Base-by-base conservation (phyloP, 2,888 invertebrate genomes). In the Campopleginae sp. region DNA sequence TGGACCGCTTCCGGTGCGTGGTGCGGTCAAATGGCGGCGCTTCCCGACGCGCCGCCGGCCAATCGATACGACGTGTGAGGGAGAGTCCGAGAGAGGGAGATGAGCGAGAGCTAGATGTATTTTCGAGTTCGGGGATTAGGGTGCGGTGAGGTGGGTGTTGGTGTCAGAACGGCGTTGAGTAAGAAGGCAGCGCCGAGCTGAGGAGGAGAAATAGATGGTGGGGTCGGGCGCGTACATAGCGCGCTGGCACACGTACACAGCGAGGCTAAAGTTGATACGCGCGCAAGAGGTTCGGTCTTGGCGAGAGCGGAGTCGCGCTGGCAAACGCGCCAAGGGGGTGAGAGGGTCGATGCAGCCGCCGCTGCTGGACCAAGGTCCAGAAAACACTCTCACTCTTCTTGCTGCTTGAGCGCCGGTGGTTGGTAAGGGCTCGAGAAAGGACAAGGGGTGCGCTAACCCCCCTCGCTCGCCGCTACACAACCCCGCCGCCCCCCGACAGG, bases 91-190 rank as follows among this genome's bases (percentile, higher is more conserved):
- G 75, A 61, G 61, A 61, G 42, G 66, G 48, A 46, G 75, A 23
- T 17, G 74, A 80, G 77, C 42, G 58, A 74, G 74, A 84, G 85
- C 77, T 88, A 82, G 87, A 87, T 87, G 91, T 91, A 92, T 92
- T 92, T 93, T 92, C 90, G 91, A 90, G 91, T 90, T 90, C 89
- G 91, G 89, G 90, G 92, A 93, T 93, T 92, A 92, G 93, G 93
- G 93, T 91, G 93, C 92, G 92, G 93, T 92, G 91, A 91, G 91
- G 93, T 89, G 90, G 89, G 86, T 86, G 82, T 84, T 80, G 83
- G 78, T 82, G 79, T 65, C 70, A 78, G 66, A 79, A 51, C 71
- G 72, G 78, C 72, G 84, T 72, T 63, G 74, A 75, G 76, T 51
- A 58, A 54, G 81, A 58, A 77, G 81, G 27, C 12, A 42, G 27